A percentile compares a stretch with the other conserved stretches of the same genome.
These are phyloP conservation scores for Gila robusta DNA, from an alignment of 2,797 vertebrate species.

Conservation along the genomic window DNA sequence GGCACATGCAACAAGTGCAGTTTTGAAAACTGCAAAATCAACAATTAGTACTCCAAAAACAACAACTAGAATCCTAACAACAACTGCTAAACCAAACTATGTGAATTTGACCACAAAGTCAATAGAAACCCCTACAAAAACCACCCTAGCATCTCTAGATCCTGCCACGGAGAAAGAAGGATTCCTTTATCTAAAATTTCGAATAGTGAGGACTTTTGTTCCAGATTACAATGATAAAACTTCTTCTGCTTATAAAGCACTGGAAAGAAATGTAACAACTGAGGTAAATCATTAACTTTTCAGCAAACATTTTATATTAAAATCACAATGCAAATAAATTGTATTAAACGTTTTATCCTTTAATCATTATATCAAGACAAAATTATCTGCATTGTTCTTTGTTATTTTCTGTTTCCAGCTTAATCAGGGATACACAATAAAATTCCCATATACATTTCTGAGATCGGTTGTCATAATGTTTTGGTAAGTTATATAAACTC, in stretches of 20 bases:
- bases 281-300: slow-evolving; percentile 18
- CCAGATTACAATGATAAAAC: neutral
- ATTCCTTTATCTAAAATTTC: neutral
- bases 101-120: too few species aligned
- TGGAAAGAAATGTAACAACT: slow-evolving; percentile 28
- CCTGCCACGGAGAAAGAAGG: slow-evolving; percentile 2
- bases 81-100: neutral
- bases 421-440: slow-evolving; percentile 26
- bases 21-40: neutral
- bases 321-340: neutral
- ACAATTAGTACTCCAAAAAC: neutral
- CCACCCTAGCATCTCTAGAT: neutral
- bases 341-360: neutral
- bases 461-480: slow-evolving; percentile 21
- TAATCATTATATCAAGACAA: neutral
- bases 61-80: neutral
- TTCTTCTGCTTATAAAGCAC: slow-evolving; percentile 3
- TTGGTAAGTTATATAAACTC: slow-evolving; percentile 30
- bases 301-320: neutral
- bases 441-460: slow-evolving; percentile 16
- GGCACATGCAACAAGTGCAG: neutral
- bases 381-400: neutral
- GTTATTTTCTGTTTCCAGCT: slow-evolving; percentile 30
- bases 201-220: slow-evolving; percentile 6
- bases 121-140: neutral